A percentile compares a stretch with the other conserved stretches of the same genome.
Evolutionary conservation across 2,113 vertebrate species (phyloP).

Genomic region (Spea multiplicata): DNA sequence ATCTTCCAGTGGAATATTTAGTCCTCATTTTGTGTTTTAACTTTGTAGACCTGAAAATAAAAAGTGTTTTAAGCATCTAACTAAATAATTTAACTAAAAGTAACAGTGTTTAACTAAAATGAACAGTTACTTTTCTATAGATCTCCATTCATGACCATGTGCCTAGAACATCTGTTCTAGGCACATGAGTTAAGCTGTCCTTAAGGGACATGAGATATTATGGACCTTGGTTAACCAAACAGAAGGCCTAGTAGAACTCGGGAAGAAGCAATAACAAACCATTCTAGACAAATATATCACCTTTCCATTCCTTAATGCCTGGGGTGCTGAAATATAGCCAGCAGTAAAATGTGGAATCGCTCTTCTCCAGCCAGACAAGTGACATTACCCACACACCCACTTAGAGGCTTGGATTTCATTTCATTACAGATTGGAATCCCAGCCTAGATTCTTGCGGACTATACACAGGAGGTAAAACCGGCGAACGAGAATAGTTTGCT

Average conservation of each 20-base stretch:
- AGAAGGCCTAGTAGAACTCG: constrained; percentile 3
- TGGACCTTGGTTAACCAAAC: constrained; percentile 19
- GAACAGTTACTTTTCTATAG: too few species aligned
- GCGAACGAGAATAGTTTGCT: background rate
- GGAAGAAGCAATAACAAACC: constrained; percentile 22
- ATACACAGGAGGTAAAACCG: constrained; percentile 14
- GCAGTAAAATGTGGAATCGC: constrained; percentile 16
- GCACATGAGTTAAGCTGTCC: constrained; percentile 9
- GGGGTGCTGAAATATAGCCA: constrained; percentile 1
- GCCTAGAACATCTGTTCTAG: constrained; percentile 52
- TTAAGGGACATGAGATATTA: constrained; percentile 2
- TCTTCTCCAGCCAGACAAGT: constrained; percentile 20
- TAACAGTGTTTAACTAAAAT: too few species aligned
- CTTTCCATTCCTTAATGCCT: constrained; percentile 4
- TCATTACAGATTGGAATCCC: constrained; percentile 24
- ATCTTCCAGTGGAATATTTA: too few species aligned
- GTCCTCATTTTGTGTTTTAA: too few species aligned
- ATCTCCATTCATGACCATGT: too few species aligned
- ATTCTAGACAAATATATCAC: constrained; percentile 19
- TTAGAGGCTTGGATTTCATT: constrained; percentile 31
- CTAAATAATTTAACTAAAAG: too few species aligned
- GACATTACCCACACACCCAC: constrained; percentile 19
- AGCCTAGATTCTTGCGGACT: constrained; percentile 8
- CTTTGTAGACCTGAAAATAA: too few species aligned
- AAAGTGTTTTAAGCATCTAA: too few species aligned